phyloP scores from a whole-genome alignment of 1,140 invertebrate species.

The Atta colombica region DNA sequence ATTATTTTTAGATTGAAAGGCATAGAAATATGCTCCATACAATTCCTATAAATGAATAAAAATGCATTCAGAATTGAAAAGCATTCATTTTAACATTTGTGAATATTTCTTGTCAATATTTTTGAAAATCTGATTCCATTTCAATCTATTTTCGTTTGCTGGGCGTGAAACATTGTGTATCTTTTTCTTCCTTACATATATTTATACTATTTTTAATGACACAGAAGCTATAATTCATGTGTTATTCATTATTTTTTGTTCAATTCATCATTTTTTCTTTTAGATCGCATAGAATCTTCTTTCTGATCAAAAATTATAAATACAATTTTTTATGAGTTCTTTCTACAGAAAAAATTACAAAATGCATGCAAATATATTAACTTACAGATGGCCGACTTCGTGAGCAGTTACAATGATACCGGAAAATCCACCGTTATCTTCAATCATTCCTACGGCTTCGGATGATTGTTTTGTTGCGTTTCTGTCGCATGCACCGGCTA shows the following conservation, averaged over 20 bases:
- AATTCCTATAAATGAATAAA: no score
- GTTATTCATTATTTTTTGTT: no score
- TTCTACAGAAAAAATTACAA: neutral
- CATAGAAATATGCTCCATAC: no score
- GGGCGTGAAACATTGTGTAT: neutral
- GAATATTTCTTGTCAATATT: no score
- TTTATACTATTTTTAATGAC: neutral
- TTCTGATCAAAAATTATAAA: neutral
- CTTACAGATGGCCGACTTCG: constrained; percentile 83
- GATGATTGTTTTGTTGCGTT: constrained; percentile 63
- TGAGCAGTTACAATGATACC: constrained; percentile 81
- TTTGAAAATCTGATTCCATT: no score
- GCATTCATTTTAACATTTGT: no score
- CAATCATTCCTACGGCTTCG: constrained; percentile 79
- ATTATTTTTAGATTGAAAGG: no score
- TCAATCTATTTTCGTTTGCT: no score
- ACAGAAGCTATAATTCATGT: neutral
- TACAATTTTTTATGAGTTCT: neutral
- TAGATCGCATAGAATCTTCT: neutral
- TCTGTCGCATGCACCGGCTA: constrained; percentile 76
- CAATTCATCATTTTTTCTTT: neutral
- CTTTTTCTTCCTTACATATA: neutral
- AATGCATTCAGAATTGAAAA: no score
- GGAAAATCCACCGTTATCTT: constrained; percentile 82
- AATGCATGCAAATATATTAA: neutral